Evolutionary conservation across 2,797 vertebrate genomes (phyloP).

Genomic region (Sciurus carolinensis): DNA sequence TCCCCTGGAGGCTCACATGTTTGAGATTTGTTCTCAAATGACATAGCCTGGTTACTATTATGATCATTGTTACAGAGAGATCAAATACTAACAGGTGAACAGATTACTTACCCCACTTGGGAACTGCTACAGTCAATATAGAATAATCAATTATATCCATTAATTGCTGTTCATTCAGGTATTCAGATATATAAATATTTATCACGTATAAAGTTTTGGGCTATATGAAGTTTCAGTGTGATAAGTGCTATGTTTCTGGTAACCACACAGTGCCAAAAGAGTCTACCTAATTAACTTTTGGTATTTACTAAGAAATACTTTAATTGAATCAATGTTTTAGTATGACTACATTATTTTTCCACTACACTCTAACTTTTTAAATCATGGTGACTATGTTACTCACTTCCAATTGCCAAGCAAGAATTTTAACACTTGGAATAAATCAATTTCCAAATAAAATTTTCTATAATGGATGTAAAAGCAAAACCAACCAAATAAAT

Average conservation of each 20-base stretch:
- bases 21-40: no score
- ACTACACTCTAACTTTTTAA: neutral
- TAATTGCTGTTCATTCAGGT: neutral
- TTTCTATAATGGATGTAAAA: neutral
- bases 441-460: neutral
- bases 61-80: neutral
- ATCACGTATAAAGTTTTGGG: neutral
- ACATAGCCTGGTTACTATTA: neutral
- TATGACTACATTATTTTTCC: neutral
- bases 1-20: no score
- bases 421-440: neutral
- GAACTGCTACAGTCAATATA: neutral
- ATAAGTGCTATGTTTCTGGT: neutral
- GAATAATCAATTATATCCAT: neutral
- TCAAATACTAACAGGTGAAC: neutral
- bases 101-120: neutral
- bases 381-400: neutral
- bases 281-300: neutral
- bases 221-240: neutral
- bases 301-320: neutral
- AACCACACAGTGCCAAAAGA: neutral
- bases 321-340: neutral
- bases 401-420: neutral
- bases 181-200: neutral
- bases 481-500: neutral